Evolutionary conservation across 1,140 invertebrate species (phyloP).

Genomic region (Euwallacea similis): DNA sequence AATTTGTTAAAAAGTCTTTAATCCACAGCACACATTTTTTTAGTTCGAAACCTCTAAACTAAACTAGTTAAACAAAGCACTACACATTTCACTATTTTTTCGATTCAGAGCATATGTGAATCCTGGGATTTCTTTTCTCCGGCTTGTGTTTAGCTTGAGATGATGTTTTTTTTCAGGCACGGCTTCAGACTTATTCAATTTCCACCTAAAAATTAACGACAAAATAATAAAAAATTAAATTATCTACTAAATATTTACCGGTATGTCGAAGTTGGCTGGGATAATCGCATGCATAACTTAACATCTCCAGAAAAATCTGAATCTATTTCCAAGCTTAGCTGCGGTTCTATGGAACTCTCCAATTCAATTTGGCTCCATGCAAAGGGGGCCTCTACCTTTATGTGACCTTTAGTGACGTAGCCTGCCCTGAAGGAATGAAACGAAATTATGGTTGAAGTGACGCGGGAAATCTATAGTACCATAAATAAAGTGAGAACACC

Average conservation of each 20-base stretch:
- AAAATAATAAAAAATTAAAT: constrained; percentile 3
- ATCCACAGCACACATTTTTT: no score
- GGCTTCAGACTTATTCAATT: constrained; percentile 69
- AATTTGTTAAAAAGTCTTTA: no score
- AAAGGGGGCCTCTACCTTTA: constrained; percentile 69
- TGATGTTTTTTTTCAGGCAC: constrained; percentile 69
- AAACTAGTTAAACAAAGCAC: constrained; percentile 35
- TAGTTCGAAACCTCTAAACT: no score
- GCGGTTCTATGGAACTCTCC: constrained; percentile 69
- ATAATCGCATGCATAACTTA: constrained; percentile 79
- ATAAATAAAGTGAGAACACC: neutral
- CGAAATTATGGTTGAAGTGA: neutral
- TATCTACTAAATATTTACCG: constrained; percentile 56
- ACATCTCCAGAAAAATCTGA: constrained; percentile 78
- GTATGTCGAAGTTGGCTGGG: constrained; percentile 67
- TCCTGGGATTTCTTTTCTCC: constrained; percentile 60
- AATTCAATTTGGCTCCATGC: constrained; percentile 72
- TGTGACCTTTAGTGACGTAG: constrained; percentile 66
- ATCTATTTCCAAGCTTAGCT: constrained; percentile 74
- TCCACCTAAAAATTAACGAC: constrained; percentile 58
- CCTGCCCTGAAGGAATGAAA: constrained; percentile 72
- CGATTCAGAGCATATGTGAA: constrained; percentile 74
- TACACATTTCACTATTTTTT: constrained; percentile 82
- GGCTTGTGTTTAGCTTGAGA: constrained; percentile 62
- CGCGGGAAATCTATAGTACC: neutral